A percentile compares a stretch with the other conserved stretches of the same genome.
These are phyloP conservation scores for Zoanthus sociatus DNA, from an alignment of 92 coral and sea anemone species.

Conservation along the genomic window DNA sequence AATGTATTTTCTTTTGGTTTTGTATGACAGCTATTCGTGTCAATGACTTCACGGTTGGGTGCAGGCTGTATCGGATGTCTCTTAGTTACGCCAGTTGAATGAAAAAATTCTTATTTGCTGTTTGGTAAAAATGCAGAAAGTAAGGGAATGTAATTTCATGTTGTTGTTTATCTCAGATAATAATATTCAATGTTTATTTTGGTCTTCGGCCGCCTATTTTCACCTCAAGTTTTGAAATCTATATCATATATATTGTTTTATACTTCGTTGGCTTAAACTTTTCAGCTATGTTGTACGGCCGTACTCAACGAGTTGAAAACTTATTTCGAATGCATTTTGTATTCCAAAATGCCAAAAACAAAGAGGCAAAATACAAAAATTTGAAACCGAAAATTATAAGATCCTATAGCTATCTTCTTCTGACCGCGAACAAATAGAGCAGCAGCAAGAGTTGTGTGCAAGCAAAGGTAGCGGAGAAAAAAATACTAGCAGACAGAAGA, in stretches of 20 bases:
- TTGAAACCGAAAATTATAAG: conserved; percentile 22
- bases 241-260: conserved; percentile 9
- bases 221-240: background rate
- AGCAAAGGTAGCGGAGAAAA: conserved; percentile 5
- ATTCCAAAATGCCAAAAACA: background rate
- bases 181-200: background rate
- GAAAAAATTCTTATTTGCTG: background rate
- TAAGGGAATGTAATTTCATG: background rate
- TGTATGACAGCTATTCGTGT: background rate
- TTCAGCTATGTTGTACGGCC: conserved; percentile 28
- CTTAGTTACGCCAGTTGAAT: background rate
- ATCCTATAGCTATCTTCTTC: conserved; percentile 35
- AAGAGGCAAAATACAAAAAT: conserved; percentile 30
- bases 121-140: background rate
- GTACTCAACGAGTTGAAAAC: conserved; percentile 7
- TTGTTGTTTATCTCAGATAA: background rate
- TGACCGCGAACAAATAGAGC: conserved; percentile 24
- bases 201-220: background rate
- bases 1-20: no score
- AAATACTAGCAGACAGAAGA: conserved; percentile 32
- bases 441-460: conserved; percentile 3
- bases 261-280: conserved; percentile 15
- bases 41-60: conserved; percentile 5
- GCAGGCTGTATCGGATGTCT: background rate
- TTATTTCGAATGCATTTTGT: conserved; percentile 21